These are phyloP conservation scores for Turritopsis rubra DNA, from an alignment of 30 jellyfish, hydroid and myxozoan genomes.

Conservation along the genomic window DNA sequence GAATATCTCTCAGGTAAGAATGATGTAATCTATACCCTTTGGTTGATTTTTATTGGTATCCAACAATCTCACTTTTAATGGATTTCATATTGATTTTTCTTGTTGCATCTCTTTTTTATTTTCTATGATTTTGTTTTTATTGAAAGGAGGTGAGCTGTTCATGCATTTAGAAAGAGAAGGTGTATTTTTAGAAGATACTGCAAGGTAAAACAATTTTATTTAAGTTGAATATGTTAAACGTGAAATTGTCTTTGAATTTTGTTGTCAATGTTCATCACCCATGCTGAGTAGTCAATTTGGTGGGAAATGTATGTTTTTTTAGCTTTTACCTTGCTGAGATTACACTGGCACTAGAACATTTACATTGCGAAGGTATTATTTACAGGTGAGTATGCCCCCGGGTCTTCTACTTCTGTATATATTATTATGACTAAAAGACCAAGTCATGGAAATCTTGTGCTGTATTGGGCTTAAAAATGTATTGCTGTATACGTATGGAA, in stretches of 20 bases:
- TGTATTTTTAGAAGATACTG: slow-evolving; percentile 91
- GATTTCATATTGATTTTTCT: not conserved
- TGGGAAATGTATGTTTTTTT: slow-evolving; percentile 11
- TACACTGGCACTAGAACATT: slow-evolving; percentile 85
- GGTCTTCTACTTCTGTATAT: not conserved
- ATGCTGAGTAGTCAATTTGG: too few relatives aligned
- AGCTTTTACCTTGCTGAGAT: slow-evolving; percentile 98
- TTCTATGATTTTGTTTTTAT: not conserved
- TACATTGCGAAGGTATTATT: slow-evolving; percentile 91
- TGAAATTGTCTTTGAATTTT: not conserved
- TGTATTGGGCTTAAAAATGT: too few relatives aligned
- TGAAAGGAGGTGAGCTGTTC: slow-evolving; percentile 95
- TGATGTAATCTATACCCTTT: not conserved
- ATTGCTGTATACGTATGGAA: too few relatives aligned
- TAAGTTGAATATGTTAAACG: too few relatives aligned
- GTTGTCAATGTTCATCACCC: not conserved
- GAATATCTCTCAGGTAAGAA: slow-evolving; percentile 94
- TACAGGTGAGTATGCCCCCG: slow-evolving; percentile 52
- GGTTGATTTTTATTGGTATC: not conserved
- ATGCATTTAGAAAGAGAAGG: slow-evolving; percentile 99
- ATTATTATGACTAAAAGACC: too few relatives aligned
- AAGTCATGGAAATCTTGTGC: too few relatives aligned
- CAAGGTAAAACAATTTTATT: slow-evolving; percentile 57
- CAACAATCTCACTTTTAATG: too few relatives aligned
- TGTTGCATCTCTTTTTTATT: not conserved